Conservation (phyloP, 2,797 vertebrate species). For the Esox lucius region DNA sequence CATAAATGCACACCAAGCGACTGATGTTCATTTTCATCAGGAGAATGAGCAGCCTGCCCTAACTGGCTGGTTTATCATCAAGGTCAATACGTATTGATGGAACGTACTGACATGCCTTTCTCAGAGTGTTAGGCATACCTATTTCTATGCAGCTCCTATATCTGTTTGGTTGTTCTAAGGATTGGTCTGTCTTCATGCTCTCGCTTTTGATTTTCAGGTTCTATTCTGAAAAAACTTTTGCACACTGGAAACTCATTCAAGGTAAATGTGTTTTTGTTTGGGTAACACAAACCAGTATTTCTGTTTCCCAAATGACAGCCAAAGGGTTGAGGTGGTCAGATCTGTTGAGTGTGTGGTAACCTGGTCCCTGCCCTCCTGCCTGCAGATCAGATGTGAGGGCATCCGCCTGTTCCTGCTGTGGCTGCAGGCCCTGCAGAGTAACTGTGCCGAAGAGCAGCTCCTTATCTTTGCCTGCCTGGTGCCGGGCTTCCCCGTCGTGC, state of each 20-base stretch:
- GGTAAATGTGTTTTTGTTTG: conserved; percentile 69
- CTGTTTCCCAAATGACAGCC: not conserved
- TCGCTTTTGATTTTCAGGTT: conserved; percentile 74
- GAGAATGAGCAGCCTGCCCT: conserved; percentile 36
- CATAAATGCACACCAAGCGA: conserved; percentile 45
- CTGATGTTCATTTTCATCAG: conserved; percentile 60
- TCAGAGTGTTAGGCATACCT: not conserved
- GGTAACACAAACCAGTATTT: not conserved
- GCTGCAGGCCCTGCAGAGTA: conserved; percentile 94
- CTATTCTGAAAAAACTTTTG: conserved; percentile 98
- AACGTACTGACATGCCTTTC: conserved; percentile 6
- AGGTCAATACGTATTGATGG: conserved; percentile 51
- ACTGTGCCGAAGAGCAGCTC: conserved; percentile 94
- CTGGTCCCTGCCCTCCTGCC: not conserved
- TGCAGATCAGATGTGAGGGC: conserved; percentile 94
- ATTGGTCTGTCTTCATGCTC: conserved; percentile 2
- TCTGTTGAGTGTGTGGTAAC: not conserved
- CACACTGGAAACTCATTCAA: conserved; percentile 99
- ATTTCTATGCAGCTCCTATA: not conserved
- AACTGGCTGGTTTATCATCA: conserved; percentile 42
- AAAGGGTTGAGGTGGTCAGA: not conserved
- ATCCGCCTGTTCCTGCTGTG: conserved; percentile 97
- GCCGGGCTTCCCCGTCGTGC: conserved; percentile 91
- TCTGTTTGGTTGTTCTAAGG: conserved; percentile 7
- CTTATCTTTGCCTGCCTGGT: conserved; percentile 95